Evolutionary conservation across 2,888 invertebrate genomes (phyloP), one percentile per base, ranked within the genome.

Genomic region (Sipha maydis): DNA sequence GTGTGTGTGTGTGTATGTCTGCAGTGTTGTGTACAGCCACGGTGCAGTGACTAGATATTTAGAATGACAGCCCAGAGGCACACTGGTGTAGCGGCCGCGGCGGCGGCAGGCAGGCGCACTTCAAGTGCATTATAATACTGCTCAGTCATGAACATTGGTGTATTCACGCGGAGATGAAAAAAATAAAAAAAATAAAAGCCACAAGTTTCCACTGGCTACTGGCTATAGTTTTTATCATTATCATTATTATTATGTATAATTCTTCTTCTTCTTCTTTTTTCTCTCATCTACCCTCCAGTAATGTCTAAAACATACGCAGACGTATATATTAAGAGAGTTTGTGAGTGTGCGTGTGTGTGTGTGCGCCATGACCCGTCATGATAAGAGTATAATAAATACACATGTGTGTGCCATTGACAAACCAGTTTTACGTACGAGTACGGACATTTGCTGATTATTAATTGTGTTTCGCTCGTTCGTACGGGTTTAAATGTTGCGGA

Each of bases 41-140:
- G 71, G 38, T 71, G 86, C 86, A 56, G 86, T 79, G 88, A 88
- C 88, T 88, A 82, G 88, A 88, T 73, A 67, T 75, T 82, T 82
- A 34, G 61, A 88, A 88, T 88, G 88, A 88, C 88, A 88, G 88
- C 80, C 88, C 88, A 48, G 88, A 88, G 88, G 73, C 88, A 69
- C 84, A 31, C 38, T 28, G 76, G 28, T 69, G 28, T 28, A 28
- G n/a, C 69, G 28, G n/a, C 28, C 3, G 41, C 76, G 61, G 54
- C 79, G 48, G 86, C 41, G 83, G 17, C 28, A n/a, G 38, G 71
- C 38, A 31, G 19, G 56, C 61, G 61, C 79, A 61, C 61, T 76
- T 61, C 56, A n/a, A 71, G 79, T 75, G 61, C 79, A 86, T 86
- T 86, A 88, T 82, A 88, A 88, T 88, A 82, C 82, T 75, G 80